phyloP scores from a whole-genome alignment of 2,888 invertebrate genomes.

The Andrena hattorfiana region DNA sequence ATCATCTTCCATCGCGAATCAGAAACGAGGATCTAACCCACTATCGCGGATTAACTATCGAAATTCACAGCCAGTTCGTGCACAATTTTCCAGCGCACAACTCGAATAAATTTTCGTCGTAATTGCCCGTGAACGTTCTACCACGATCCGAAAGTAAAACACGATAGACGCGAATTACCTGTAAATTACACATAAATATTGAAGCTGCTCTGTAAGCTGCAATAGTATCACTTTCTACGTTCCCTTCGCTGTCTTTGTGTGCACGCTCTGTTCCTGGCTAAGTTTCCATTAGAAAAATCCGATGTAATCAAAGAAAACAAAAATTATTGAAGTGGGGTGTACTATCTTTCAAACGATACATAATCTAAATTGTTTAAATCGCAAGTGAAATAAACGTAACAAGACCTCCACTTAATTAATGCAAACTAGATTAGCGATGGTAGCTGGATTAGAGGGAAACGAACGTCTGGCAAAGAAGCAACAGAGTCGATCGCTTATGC shows the following conservation, averaged over 20 bases:
- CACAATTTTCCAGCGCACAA: neutral
- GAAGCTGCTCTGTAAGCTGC: conserved; percentile 1
- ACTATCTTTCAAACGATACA: neutral
- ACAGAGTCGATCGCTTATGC: neutral
- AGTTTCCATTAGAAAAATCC: conserved; percentile 3
- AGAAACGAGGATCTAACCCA: neutral
- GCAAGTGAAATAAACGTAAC: neutral
- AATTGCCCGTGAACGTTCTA: neutral
- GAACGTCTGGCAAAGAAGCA: neutral
- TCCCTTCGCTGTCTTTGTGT: neutral
- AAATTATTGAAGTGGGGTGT: neutral
- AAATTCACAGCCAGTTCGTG: neutral
- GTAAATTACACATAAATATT: conserved; percentile 10
- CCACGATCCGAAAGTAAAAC: conserved; percentile 6
- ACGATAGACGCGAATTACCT: neutral
- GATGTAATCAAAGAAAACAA: neutral
- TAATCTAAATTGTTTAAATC: neutral
- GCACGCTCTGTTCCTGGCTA: neutral
- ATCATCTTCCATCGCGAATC: neutral
- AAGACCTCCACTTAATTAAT: neutral
- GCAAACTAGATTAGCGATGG: neutral
- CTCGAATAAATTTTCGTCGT: conserved; percentile 1
- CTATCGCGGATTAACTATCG: neutral
- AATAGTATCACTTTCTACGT: conserved; percentile 28
- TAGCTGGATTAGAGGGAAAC: neutral